Percentiles rank a stretch among this genome's conserved stretches.
These are phyloP conservation scores for Odontesthes bonariensis DNA, from an alignment of 2,113 vertebrate genomes.

Conservation along the genomic window DNA sequence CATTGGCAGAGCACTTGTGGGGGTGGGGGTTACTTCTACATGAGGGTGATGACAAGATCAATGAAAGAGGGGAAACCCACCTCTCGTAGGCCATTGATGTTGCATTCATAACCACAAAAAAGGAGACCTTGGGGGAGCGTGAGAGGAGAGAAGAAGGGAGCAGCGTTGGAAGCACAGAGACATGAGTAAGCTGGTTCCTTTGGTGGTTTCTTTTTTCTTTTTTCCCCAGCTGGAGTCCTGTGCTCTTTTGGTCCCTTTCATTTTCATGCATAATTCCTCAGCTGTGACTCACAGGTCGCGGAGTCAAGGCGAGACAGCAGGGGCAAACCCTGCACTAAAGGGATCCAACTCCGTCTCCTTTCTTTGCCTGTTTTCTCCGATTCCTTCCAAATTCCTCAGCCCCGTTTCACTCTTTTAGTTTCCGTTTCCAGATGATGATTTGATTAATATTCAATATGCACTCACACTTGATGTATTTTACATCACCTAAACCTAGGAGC, in stretches of 20 bases:
- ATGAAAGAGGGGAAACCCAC: constrained; percentile 12
- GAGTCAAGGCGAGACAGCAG: constrained; percentile 48
- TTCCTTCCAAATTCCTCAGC: constrained; percentile 27
- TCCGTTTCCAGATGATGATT: constrained; percentile 1
- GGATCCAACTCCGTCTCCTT: constrained; percentile 22
- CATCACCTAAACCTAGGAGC: neutral
- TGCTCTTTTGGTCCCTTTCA: constrained; percentile 57
- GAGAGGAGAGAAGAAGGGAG: constrained; percentile 47
- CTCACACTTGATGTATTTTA: neutral
- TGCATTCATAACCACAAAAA: constrained; percentile 60
- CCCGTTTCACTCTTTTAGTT: constrained; percentile 10
- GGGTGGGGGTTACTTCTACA: too few species aligned
- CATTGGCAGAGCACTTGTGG: constrained; percentile 15
- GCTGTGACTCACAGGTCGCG: constrained; percentile 69
- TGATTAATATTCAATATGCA: constrained; percentile 21
- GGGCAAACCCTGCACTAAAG: constrained; percentile 41
- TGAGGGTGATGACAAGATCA: constrained; percentile 44
- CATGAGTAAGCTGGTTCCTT: constrained; percentile 26
- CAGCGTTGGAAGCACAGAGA: constrained; percentile 7
- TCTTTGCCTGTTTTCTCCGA: constrained; percentile 23
- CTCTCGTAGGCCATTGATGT: constrained; percentile 41
- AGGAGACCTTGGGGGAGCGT: constrained; percentile 37
- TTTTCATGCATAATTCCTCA: constrained; percentile 66
- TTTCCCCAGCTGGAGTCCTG: constrained; percentile 55
- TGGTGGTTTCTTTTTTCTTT: constrained; percentile 45